Conservation (phyloP, 1,140 invertebrate species). For the Tribolium castaneum region DNA sequence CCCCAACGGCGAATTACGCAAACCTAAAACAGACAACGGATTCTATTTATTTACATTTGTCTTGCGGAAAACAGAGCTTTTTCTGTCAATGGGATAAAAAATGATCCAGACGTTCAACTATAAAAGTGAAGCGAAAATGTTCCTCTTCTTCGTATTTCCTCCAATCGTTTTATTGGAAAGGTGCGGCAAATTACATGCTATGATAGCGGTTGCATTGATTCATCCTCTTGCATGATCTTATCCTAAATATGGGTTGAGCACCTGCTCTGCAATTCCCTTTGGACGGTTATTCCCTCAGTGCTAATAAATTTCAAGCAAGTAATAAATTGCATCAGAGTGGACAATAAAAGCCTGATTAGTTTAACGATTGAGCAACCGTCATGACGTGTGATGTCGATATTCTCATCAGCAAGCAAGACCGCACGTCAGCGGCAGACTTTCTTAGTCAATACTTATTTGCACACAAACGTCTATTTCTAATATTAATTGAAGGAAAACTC, state of each 20-base stretch:
- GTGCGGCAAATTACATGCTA: conserved; percentile 20
- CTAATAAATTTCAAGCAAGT: no score
- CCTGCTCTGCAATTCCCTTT: neutral
- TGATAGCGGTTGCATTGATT: conserved; percentile 3
- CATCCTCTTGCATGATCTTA: neutral
- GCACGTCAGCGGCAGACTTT: conserved; percentile 33
- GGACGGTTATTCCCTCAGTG: neutral
- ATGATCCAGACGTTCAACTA: no score
- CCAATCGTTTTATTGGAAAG: neutral
- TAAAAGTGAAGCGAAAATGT: no score
- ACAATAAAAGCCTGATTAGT: neutral
- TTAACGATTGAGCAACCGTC: conserved; percentile 9
- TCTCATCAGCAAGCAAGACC: conserved; percentile 4
- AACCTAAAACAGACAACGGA: conserved; percentile 41
- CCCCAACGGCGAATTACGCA: conserved; percentile 57
- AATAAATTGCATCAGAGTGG: neutral
- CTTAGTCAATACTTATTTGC: conserved; percentile 43
- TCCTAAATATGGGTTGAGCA: neutral
- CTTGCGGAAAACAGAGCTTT: neutral
- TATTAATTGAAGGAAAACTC: conserved; percentile 43
- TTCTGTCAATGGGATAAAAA: neutral
- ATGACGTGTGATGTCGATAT: neutral
- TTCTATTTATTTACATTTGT: conserved; percentile 13
- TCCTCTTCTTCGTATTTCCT: no score
- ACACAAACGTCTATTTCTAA: conserved; percentile 43